These are phyloP conservation scores for Toxotes jaculatrix DNA, from an alignment of 2,113 vertebrate genomes.

Conservation along the genomic window DNA sequence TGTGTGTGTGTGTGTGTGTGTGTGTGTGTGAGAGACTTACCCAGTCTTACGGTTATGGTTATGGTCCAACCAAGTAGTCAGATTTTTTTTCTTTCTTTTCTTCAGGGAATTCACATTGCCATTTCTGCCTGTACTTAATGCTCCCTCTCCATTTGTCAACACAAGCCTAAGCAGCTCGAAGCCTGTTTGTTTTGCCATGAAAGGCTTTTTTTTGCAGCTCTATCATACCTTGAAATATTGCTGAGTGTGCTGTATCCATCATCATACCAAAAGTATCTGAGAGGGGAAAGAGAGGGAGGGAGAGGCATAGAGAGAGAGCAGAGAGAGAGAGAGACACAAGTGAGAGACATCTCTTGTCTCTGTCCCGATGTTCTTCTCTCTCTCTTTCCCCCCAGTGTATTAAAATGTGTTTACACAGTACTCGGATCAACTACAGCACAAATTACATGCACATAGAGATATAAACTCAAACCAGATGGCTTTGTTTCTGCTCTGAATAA, in stretches of 20 bases:
- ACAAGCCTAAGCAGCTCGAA: conserved; percentile 69
- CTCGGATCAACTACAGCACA: conserved; percentile 65
- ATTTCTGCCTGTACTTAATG: conserved; percentile 71
- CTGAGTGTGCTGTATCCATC: conserved; percentile 67
- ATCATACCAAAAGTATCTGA: conserved; percentile 59
- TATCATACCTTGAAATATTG: conserved; percentile 75
- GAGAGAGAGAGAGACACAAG: conserved; percentile 1
- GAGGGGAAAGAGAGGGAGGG: conserved; percentile 12
- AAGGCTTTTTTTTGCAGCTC: conserved; percentile 54
- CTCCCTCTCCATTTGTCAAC: conserved; percentile 75
- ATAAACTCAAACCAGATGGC: conserved; percentile 74
- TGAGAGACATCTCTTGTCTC: conserved; percentile 31
- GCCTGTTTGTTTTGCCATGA: conserved; percentile 74
- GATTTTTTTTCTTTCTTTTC: conserved; percentile 53
- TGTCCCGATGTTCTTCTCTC: conserved; percentile 33
- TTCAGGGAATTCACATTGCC: conserved; percentile 68
- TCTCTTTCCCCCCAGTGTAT: conserved; percentile 34
- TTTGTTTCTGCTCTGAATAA: conserved; percentile 69
- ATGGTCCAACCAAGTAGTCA: conserved; percentile 68
- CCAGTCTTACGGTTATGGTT: conserved; percentile 65
- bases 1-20: conserved; percentile 3
- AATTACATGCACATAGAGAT: conserved; percentile 72
- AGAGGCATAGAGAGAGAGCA: conserved; percentile 3
- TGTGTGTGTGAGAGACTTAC: conserved; percentile 48
- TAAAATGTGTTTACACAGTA: conserved; percentile 72